Percentiles rank a stretch among this genome's conserved stretches.
phyloP scores from a whole-genome alignment of 2,888 invertebrate genomes.

The Hypomecis atomaria region DNA sequence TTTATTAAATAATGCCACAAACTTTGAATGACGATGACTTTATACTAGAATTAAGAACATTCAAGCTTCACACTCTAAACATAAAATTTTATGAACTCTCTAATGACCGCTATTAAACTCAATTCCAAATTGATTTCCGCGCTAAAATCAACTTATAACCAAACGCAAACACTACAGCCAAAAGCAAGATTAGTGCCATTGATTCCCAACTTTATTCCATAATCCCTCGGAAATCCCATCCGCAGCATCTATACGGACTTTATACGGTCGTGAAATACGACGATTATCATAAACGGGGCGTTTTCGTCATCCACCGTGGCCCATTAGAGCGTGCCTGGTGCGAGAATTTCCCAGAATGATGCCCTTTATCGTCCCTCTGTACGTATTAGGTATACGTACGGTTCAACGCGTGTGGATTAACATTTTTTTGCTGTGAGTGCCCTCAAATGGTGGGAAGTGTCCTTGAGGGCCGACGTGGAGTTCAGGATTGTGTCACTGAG shows the following conservation, averaged over 20 bases:
- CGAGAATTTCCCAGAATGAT: conserved; percentile 47
- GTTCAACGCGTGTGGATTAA: conserved; percentile 43
- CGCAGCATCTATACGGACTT: conserved; percentile 54
- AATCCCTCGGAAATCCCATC: conserved; percentile 58
- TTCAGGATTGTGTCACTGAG: conserved; percentile 17
- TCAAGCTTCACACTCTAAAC: too few relatives aligned
- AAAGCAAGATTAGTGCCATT: conserved; percentile 9
- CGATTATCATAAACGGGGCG: conserved; percentile 77
- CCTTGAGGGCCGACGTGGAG: conserved; percentile 26
- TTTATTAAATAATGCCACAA: too few relatives aligned
- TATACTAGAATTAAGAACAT: too few relatives aligned
- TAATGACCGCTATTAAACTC: too few relatives aligned
- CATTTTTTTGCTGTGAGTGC: conserved; percentile 40
- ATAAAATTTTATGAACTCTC: too few relatives aligned
- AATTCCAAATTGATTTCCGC: too few relatives aligned
- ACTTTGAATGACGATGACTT: too few relatives aligned
- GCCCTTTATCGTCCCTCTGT: conserved; percentile 44
- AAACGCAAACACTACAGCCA: background rate
- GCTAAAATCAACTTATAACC: too few relatives aligned
- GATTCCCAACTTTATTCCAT: conserved; percentile 48
- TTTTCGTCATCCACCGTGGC: conserved; percentile 68
- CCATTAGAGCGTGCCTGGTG: conserved; percentile 58
- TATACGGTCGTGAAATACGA: conserved; percentile 71
- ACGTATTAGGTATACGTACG: conserved; percentile 43
- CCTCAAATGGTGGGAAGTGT: conserved; percentile 29